Percentiles rank a stretch among this genome's conserved stretches.
Conservation (phyloP, 2,113 vertebrate genomes). For the Varanus komodoensis region DNA sequence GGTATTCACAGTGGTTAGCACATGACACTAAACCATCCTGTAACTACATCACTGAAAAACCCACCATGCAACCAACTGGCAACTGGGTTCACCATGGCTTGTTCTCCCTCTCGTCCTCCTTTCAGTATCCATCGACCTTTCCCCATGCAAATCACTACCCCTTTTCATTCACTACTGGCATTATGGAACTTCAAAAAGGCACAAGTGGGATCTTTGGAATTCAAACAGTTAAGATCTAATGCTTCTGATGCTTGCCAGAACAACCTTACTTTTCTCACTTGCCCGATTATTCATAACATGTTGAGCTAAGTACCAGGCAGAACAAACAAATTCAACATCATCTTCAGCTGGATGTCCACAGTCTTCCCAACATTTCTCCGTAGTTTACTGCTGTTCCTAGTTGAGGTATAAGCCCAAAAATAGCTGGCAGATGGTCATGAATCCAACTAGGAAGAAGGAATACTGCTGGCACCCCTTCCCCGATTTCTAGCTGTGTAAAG, state of each 20-base stretch:
- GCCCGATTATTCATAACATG: not conserved
- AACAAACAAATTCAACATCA: not conserved
- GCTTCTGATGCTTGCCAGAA: not conserved
- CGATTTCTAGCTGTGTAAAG: not conserved
- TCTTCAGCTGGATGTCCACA: not conserved
- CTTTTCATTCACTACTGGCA: too few species aligned
- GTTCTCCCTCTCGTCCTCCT: too few species aligned
- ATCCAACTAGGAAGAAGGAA: not conserved
- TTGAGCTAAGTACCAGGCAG: not conserved
- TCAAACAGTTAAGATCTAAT: too few species aligned
- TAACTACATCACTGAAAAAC: too few species aligned
- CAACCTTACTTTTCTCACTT: not conserved
- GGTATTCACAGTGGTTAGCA: not conserved
- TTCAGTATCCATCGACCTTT: too few species aligned
- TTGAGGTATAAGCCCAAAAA: not conserved
- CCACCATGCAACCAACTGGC: too few species aligned
- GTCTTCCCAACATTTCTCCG: not conserved
- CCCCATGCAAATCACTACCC: too few species aligned
- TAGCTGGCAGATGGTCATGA: not conserved
- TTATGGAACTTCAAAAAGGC: too few species aligned
- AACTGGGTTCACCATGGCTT: too few species aligned
- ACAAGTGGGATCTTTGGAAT: too few species aligned
- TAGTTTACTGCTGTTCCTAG: not conserved
- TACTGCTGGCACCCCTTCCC: not conserved
- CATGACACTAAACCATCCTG: too few species aligned